These are phyloP conservation scores for Cephalotes varians DNA, from an alignment of 2,888 invertebrate species.

Conservation along the genomic window DNA sequence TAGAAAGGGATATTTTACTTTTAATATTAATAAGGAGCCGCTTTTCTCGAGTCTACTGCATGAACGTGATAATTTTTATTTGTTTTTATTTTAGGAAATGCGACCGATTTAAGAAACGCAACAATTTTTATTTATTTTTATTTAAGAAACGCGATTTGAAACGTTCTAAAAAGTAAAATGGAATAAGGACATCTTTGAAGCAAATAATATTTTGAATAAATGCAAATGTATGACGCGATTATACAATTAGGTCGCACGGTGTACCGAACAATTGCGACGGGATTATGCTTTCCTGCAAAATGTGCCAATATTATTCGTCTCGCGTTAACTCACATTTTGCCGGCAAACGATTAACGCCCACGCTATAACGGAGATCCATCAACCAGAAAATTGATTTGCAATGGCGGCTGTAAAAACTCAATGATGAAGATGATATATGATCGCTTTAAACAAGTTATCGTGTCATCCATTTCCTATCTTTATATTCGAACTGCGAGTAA, in stretches of 20 bases:
- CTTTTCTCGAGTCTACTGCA: too few species aligned
- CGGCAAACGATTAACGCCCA: conserved; percentile 49
- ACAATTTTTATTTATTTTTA: neutral
- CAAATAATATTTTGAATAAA: neutral
- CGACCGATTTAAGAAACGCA: too few species aligned
- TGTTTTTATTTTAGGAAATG: too few species aligned
- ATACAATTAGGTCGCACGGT: neutral
- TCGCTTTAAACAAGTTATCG: conserved; percentile 39
- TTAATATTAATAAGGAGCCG: neutral
- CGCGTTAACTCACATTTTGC: conserved; percentile 29
- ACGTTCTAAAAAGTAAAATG: neutral
- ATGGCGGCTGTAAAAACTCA: conserved; percentile 31
- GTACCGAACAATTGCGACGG: conserved; percentile 22
- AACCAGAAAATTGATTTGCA: conserved; percentile 51
- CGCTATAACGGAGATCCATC: conserved; percentile 38
- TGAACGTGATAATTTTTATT: too few species aligned
- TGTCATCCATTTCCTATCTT: conserved; percentile 26
- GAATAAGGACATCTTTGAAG: neutral
- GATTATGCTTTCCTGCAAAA: conserved; percentile 36
- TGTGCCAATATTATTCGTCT: conserved; percentile 15
- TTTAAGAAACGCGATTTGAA: neutral
- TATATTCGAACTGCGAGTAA: conserved; percentile 7
- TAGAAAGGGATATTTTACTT: neutral
- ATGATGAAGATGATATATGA: conserved; percentile 49
- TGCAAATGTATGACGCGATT: neutral